Evolutionary conservation across 2,113 vertebrate species (phyloP).

Genomic region (Oryzias celebensis): DNA sequence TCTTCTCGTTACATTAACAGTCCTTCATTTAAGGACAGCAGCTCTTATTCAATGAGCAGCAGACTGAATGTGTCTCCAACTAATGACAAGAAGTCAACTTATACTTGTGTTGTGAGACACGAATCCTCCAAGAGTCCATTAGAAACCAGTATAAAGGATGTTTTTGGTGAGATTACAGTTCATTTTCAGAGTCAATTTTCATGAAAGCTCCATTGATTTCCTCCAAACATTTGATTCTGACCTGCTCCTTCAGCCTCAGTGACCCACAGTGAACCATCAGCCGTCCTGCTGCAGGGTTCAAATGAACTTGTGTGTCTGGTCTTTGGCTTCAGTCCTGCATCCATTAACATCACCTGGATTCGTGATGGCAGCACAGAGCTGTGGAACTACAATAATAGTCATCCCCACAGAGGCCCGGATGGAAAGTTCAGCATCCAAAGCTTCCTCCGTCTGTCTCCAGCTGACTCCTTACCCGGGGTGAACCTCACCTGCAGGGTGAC

Average conservation of each 20-base stretch:
- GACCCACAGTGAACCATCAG: constrained; percentile 35
- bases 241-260: constrained; percentile 41
- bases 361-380: constrained; percentile 16
- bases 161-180: constrained; percentile 60
- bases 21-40: constrained; percentile 29
- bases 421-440: constrained; percentile 70
- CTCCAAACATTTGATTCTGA: not conserved
- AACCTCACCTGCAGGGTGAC: constrained; percentile 64
- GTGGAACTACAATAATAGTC: constrained; percentile 27
- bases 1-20: constrained; percentile 47
- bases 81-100: constrained; percentile 24
- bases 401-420: constrained; percentile 46
- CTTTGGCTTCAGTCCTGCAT: constrained; percentile 63
- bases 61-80: constrained; percentile 40
- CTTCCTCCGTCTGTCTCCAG: constrained; percentile 42
- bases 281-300: constrained; percentile 47
- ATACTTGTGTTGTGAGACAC: constrained; percentile 68
- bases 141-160: constrained; percentile 28
- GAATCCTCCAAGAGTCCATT: constrained; percentile 53
- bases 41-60: constrained; percentile 64
- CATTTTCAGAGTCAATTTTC: not conserved
- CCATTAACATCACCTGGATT: constrained; percentile 66
- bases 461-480: constrained; percentile 46
- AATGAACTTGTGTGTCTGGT: constrained; percentile 64
- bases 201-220: not conserved